Conservation (phyloP, 2,888 invertebrate genomes). For the Coecobrya sp. region DNA sequence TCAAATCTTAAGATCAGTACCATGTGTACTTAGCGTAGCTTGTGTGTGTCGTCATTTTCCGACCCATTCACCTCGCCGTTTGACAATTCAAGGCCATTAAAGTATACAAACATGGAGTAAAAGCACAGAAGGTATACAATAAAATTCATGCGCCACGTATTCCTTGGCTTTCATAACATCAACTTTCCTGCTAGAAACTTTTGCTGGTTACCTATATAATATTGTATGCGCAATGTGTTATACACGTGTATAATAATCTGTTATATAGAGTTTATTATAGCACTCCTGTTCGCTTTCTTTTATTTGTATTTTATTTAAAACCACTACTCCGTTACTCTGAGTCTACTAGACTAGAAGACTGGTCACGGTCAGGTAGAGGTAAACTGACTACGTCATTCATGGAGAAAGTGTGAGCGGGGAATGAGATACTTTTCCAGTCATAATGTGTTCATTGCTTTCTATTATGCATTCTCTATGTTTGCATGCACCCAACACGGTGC, state of each 20-base stretch:
- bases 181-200: background rate
- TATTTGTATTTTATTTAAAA: no score
- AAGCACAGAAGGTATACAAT: background rate
- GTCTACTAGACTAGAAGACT: background rate
- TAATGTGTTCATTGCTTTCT: background rate
- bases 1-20: no score
- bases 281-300: background rate
- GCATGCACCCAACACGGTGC: background rate
- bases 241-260: no score
- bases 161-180: background rate
- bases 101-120: background rate
- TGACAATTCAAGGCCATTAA: constrained; percentile 4
- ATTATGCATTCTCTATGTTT: background rate
- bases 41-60: background rate
- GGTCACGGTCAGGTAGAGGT: background rate
- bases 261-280: no score
- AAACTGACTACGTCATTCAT: background rate
- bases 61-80: background rate
- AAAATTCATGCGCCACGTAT: background rate
- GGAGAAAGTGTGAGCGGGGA: background rate
- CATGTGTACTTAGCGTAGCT: no score
- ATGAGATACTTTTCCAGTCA: background rate
- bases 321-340: background rate
- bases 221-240: no score
- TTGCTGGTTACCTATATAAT: no score